A percentile compares a stretch with the other conserved stretches of the same genome.
Evolutionary conservation across 2,797 vertebrate genomes (phyloP).

Genomic region (Huso huso): DNA sequence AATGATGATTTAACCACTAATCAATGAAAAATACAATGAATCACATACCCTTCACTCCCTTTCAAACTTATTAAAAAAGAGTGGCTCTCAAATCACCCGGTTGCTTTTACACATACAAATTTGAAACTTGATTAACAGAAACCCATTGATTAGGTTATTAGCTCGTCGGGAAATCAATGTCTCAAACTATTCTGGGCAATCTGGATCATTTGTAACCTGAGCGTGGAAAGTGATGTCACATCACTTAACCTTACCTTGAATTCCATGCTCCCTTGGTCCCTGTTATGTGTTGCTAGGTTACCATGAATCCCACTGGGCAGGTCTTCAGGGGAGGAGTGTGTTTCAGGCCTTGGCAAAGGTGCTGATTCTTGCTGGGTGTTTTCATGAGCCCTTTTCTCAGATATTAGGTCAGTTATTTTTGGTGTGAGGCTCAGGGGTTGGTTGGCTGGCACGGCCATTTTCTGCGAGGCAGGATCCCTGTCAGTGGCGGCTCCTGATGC

Average conservation of each 20-base stretch:
- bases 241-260: conserved; percentile 41
- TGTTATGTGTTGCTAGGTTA: conserved; percentile 33
- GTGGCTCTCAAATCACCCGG: too few relatives aligned
- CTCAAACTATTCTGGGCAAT: too few relatives aligned
- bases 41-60: too few relatives aligned
- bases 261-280: conserved; percentile 49
- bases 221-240: too few relatives aligned
- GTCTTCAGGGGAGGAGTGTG: conserved; percentile 33
- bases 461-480: conserved; percentile 32
- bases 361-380: conserved; percentile 52
- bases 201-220: too few relatives aligned
- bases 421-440: neutral
- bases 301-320: conserved; percentile 38
- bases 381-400: conserved; percentile 37
- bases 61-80: too few relatives aligned
- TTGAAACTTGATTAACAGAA: too few relatives aligned
- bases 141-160: too few relatives aligned
- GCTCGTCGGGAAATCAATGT: too few relatives aligned
- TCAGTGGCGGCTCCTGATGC: conserved; percentile 41
- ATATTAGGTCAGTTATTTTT: conserved; percentile 20
- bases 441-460: conserved; percentile 32
- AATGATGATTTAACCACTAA: too few relatives aligned
- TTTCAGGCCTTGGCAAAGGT: conserved; percentile 32
- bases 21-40: too few relatives aligned
- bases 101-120: too few relatives aligned